Evolutionary conservation across 2,797 vertebrate species (phyloP).

Genomic region (Thunnus albacares): DNA sequence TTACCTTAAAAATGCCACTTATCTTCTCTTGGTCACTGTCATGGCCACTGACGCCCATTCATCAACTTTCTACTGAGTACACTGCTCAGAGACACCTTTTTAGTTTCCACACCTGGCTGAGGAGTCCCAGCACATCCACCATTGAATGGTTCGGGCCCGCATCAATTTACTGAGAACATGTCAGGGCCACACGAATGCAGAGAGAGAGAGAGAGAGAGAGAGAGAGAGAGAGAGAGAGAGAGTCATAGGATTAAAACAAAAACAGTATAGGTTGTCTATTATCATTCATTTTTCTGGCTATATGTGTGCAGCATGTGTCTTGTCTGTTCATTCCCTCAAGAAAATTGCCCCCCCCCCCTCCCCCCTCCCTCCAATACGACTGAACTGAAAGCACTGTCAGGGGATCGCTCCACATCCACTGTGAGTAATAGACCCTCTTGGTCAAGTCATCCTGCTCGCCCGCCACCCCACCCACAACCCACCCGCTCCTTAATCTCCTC

Average conservation of each 20-base stretch:
- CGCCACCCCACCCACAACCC: slow-evolving; percentile 60
- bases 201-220: slow-evolving; percentile 21
- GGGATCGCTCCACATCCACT: slow-evolving; percentile 53
- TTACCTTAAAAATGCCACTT: slow-evolving; percentile 3
- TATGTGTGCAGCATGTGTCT: slow-evolving; percentile 21
- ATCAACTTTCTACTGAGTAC: slow-evolving; percentile 45
- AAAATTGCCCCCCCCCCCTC: slow-evolving; percentile 11
- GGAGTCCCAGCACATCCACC: slow-evolving; percentile 38
- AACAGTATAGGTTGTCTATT: slow-evolving; percentile 23
- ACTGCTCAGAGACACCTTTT: slow-evolving; percentile 38
- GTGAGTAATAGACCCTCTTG: slow-evolving; percentile 67
- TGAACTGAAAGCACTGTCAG: slow-evolving; percentile 45
- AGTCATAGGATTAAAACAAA: slow-evolving; percentile 52
- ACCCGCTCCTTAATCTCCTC: slow-evolving; percentile 79
- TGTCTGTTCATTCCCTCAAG: slow-evolving; percentile 19
- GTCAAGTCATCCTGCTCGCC: slow-evolving; percentile 73
- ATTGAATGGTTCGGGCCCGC: slow-evolving; percentile 40
- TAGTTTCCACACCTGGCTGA: slow-evolving; percentile 49
- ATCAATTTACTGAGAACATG: slow-evolving; percentile 48
- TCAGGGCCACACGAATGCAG: slow-evolving; percentile 40
- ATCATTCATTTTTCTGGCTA: slow-evolving; percentile 21
- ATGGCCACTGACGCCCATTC: slow-evolving; percentile 31
- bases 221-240: slow-evolving; percentile 8
- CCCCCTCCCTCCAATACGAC: neutral
- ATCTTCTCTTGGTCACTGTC: slow-evolving; percentile 35